phyloP scores from a whole-genome alignment of 2,113 vertebrate genomes.

The Rhinichthys klamathensis region DNA sequence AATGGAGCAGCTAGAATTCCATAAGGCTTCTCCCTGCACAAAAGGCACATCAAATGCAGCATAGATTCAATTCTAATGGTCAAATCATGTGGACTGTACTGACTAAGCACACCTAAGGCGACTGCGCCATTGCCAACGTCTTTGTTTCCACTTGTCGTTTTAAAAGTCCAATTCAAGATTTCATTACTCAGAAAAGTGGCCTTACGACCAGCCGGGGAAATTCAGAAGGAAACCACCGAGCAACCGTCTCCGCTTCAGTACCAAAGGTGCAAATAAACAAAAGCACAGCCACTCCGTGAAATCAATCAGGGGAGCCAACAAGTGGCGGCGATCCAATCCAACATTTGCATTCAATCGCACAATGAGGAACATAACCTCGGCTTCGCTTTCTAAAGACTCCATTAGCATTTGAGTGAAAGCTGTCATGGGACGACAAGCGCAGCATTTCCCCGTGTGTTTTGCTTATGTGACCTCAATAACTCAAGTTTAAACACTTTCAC shows the following conservation, averaged over 20 bases:
- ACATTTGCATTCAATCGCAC: constrained; percentile 33
- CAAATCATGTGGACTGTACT: background rate
- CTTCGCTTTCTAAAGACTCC: constrained; percentile 8
- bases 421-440: background rate
- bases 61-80: background rate
- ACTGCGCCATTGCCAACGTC: background rate
- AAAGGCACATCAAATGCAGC: background rate
- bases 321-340: constrained; percentile 29
- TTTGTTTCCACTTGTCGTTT: constrained; percentile 13
- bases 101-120: background rate
- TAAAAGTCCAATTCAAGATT: constrained; percentile 27
- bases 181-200: constrained; percentile 30
- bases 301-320: constrained; percentile 33
- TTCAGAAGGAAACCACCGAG: background rate
- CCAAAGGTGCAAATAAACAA: constrained; percentile 39
- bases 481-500: background rate
- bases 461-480: background rate
- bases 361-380: constrained; percentile 25
- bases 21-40: background rate
- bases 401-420: constrained; percentile 29
- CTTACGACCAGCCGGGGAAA: constrained; percentile 5
- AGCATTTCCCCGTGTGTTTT: background rate
- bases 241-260: constrained; percentile 12
- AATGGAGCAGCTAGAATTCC: background rate
- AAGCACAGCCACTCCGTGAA: constrained; percentile 20